A percentile compares a stretch with the other conserved stretches of the same genome.
Evolutionary conservation across 1,140 invertebrate genomes (phyloP).

Genomic region (Ips typographus): DNA sequence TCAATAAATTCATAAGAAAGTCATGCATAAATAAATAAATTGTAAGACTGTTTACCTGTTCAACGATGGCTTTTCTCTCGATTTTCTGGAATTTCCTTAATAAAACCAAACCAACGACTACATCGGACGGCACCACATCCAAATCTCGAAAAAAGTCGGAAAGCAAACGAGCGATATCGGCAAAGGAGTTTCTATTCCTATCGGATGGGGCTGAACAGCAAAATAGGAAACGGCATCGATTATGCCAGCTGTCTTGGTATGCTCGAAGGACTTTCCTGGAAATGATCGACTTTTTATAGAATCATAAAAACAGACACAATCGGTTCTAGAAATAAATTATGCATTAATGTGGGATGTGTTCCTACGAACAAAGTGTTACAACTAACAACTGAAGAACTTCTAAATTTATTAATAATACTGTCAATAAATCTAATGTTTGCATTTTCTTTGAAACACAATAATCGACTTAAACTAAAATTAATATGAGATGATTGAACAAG

Average conservation of each 20-base stretch:
- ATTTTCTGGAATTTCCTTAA: conserved; percentile 81
- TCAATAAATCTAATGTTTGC: too few relatives aligned
- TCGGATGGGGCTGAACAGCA: conserved; percentile 84
- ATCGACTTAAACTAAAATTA: too few relatives aligned
- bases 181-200: conserved; percentile 79
- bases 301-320: background rate
- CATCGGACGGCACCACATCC: conserved; percentile 90
- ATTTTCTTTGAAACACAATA: too few relatives aligned
- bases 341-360: too few relatives aligned
- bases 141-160: conserved; percentile 89
- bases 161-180: conserved; percentile 82
- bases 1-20: too few relatives aligned
- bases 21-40: too few relatives aligned
- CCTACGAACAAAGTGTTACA: too few relatives aligned
- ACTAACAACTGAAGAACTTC: too few relatives aligned
- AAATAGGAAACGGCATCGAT: conserved; percentile 79
- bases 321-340: too few relatives aligned
- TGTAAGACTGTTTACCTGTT: conserved; percentile 59
- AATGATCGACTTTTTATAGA: conserved; percentile 21
- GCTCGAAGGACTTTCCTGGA: conserved; percentile 83
- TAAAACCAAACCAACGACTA: conserved; percentile 82
- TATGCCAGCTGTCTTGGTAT: conserved; percentile 90
- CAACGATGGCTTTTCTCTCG: conserved; percentile 75
- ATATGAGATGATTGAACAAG: too few relatives aligned
- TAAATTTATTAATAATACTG: too few relatives aligned